A percentile compares a stretch with the other conserved stretches of the same genome.
These are phyloP conservation scores for Hypomesus transpacificus DNA, from an alignment of 2,113 vertebrate species.

Conservation along the genomic window DNA sequence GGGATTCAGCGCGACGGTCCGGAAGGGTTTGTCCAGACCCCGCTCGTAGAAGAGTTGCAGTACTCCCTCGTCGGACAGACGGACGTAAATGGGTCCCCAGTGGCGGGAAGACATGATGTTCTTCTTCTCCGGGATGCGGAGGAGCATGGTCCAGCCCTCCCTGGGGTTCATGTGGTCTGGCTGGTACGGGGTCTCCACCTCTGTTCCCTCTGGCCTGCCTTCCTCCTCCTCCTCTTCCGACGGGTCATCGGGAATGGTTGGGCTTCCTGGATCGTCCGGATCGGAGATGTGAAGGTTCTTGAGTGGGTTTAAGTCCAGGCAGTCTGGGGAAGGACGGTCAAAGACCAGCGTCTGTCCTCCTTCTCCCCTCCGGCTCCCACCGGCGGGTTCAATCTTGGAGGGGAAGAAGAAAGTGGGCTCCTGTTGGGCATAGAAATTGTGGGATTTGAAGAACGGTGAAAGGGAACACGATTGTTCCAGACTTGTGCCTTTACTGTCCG, in stretches of 20 bases:
- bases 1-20: conserved; percentile 78
- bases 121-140: conserved; percentile 91
- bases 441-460: conserved; percentile 55
- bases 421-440: conserved; percentile 66
- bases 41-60: conserved; percentile 86
- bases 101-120: conserved; percentile 94
- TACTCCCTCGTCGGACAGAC: conserved; percentile 67
- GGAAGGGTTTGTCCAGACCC: conserved; percentile 84
- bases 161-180: conserved; percentile 60
- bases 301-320: conserved; percentile 78
- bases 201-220: neutral
- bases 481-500: conserved; percentile 16
- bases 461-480: conserved; percentile 44
- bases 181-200: conserved; percentile 35
- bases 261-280: conserved; percentile 62
- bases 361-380: conserved; percentile 21
- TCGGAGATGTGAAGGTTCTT: conserved; percentile 78
- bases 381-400: conserved; percentile 58
- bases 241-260: conserved; percentile 71
- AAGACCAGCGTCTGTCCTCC: conserved; percentile 65
- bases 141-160: conserved; percentile 88
- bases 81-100: conserved; percentile 88
- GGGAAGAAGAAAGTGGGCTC: conserved; percentile 73
- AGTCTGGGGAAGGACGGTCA: conserved; percentile 57
- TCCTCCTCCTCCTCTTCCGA: conserved; percentile 57